Evolutionary conservation across 23 tunicate species (phyloP), one percentile per base, ranked within the genome.

Genomic region (Pegea sp.): DNA sequence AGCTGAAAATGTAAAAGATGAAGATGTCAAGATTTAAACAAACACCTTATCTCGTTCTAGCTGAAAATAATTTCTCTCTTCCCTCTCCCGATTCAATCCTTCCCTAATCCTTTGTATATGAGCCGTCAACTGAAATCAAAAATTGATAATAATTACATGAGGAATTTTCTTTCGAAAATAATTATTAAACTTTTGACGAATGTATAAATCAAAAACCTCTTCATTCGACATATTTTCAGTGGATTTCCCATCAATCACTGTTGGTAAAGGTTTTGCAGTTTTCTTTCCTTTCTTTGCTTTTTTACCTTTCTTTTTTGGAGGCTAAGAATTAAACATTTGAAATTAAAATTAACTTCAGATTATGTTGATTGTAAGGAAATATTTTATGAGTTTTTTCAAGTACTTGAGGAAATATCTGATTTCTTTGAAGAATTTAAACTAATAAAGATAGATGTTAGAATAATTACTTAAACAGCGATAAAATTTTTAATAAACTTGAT

Each of bases 181-280:
- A 16, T n/a, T n/a, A 50, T 50, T 13, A 18, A 50, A 20, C 56
- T 13, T 18, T 50, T 13, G 6, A 20, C 19, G 20, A 50, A 20
- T 50, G 8, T 13, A 50, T 11, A 50, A 13, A 13, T 13, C 21
- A 2, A 20, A 2, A 6, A 75, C 86, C 74, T 89, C 72, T 32
- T 89, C 98, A 52, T 66, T 71, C 28, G 76, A 50, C 98, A 89
- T 89, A 60, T 89, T 91, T 49, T 89, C 98, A 1, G 98, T 77
- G 26, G 98, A 70, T 69, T 72, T 70, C 34, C 98, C 98, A 78
- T 89, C 98, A 27, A 89, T 57, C 16, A 89, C 79, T 16, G 90
- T 77, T 24, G 98, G 98, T 30, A 86, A 71, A 1, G 98, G 76
- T 62, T 71, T 71, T 7, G 73, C 74, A 24, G 80, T 62, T 64